Percentiles rank a stretch among this genome's conserved stretches.
Evolutionary conservation across 2,797 vertebrate species (phyloP).

Genomic region (Sebastes goodei): DNA sequence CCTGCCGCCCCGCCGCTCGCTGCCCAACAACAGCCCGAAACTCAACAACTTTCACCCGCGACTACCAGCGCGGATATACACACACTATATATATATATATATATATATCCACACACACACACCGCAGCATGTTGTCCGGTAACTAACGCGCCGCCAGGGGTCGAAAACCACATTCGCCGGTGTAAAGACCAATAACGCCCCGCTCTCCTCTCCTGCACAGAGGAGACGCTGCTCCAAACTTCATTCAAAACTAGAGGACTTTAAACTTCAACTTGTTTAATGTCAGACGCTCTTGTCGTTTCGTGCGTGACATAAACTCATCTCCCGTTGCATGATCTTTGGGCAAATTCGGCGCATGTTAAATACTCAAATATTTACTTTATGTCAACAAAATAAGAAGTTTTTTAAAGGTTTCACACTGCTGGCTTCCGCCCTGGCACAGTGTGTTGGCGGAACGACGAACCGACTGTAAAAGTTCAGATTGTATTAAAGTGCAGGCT

Average conservation of each 20-base stretch:
- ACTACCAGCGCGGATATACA: background rate
- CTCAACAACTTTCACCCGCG: conserved; percentile 23
- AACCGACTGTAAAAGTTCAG: conserved; percentile 30
- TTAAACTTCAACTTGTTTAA: background rate
- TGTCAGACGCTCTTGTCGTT: background rate
- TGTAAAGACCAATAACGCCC: background rate
- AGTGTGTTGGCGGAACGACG: conserved; percentile 5
- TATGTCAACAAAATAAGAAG: background rate
- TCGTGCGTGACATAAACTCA: rapidly evolving
- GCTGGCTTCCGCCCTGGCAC: conserved; percentile 42
- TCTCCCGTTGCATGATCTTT: background rate
- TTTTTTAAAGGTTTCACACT: background rate
- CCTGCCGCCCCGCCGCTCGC: conserved; percentile 5
- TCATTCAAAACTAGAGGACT: background rate
- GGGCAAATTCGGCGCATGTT: conserved; percentile 23
- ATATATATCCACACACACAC: background rate
- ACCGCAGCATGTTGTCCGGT: background rate
- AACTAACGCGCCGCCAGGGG: conserved; percentile 5
- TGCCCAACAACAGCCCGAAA: background rate
- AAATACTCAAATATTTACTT: background rate
- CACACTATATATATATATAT: no score
- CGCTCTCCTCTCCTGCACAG: background rate
- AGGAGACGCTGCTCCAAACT: conserved; percentile 23
- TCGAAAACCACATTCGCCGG: background rate
- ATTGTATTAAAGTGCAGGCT: background rate